Conservation (phyloP, 2,888 invertebrate species). For the Drosophila infuscata region DNA sequence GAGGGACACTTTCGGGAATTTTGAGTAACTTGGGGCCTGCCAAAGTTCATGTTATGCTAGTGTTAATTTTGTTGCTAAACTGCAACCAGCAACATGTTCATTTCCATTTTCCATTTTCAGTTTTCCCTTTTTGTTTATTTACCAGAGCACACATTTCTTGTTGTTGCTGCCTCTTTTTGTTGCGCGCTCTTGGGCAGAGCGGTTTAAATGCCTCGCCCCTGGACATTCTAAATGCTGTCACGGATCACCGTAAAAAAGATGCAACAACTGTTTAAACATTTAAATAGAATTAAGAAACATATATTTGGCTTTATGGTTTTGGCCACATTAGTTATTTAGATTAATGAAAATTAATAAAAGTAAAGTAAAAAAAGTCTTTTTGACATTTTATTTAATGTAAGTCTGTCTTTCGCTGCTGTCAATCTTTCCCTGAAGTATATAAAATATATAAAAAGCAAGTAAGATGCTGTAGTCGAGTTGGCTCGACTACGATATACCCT, state of each 20-base stretch:
- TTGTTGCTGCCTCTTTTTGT: conserved; percentile 19
- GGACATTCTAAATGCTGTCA: conserved; percentile 10
- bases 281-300: background rate
- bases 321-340: background rate
- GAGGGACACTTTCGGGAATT: background rate
- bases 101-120: conserved; percentile 27
- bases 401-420: background rate
- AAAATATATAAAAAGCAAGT: too few species aligned
- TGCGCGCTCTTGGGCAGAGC: conserved; percentile 3
- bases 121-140: conserved; percentile 34
- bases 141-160: conserved; percentile 3
- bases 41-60: conserved; percentile 43
- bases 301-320: background rate
- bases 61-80: conserved; percentile 65
- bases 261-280: background rate
- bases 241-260: background rate
- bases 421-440: background rate
- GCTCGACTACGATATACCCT: too few species aligned
- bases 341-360: background rate
- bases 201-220: background rate
- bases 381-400: background rate
- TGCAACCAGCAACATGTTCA: conserved; percentile 62
- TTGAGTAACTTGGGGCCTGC: conserved; percentile 35
- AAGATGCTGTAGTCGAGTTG: too few species aligned
- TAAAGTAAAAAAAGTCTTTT: background rate